Percentiles rank a stretch among this genome's conserved stretches.
Conservation (phyloP, 92 coral and sea anemone species). For the Palythoa grandis region DNA sequence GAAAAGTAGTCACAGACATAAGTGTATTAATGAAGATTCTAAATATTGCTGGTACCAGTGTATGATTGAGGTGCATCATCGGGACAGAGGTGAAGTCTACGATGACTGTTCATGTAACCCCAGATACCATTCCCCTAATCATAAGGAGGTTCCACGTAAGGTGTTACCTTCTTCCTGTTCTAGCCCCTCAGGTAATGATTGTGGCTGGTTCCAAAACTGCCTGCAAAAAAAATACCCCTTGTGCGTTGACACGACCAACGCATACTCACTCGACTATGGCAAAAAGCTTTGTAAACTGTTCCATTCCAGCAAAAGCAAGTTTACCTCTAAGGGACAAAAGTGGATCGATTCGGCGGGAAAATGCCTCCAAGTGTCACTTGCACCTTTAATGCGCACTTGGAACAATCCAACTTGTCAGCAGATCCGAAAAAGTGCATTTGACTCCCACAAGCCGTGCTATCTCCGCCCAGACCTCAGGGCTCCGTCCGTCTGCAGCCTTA, state of each 20-base stretch:
- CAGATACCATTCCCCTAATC: not conserved
- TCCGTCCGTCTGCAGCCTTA: conserved; percentile 66
- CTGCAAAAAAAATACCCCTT: conserved; percentile 56
- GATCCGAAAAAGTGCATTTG: conserved; percentile 55
- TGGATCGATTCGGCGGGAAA: conserved; percentile 64
- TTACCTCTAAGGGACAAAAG: conserved; percentile 43
- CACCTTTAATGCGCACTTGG: conserved; percentile 46
- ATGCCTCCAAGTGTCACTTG: conserved; percentile 71
- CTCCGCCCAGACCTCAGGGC: conserved; percentile 57
- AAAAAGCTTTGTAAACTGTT: conserved; percentile 61
- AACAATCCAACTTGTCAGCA: conserved; percentile 53
- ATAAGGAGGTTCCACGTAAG: conserved; percentile 12
- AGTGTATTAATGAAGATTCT: conserved; percentile 38
- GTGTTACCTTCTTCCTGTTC: conserved; percentile 39
- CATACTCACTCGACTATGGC: conserved; percentile 61
- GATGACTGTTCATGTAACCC: conserved; percentile 63
- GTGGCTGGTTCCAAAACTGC: conserved; percentile 72
- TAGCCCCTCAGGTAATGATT: conserved; percentile 59
- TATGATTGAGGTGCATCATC: conserved; percentile 72
- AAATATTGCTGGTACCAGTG: conserved; percentile 76
- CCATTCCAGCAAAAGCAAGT: conserved; percentile 23
- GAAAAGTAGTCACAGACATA: conserved; percentile 52
- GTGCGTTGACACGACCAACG: conserved; percentile 44
- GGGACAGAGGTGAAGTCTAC: conserved; percentile 48
- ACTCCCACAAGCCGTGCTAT: conserved; percentile 61